Percentiles rank a stretch among this genome's conserved stretches.
phyloP scores from a whole-genome alignment of 2,797 vertebrate genomes.

The Coreius guichenoti region DNA sequence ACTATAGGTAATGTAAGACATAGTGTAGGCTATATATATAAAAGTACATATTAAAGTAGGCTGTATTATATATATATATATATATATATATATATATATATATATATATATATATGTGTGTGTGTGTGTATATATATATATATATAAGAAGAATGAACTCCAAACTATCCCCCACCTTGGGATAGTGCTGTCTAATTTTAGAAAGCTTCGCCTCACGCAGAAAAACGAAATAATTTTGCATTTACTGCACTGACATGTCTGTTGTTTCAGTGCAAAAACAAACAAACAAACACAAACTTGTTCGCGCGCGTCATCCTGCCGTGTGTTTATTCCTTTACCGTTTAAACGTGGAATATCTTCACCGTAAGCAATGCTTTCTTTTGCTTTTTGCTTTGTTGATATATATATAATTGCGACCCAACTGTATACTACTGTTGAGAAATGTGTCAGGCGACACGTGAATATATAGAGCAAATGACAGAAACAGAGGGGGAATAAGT shows the following conservation, averaged over 20 bases:
- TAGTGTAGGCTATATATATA: no score
- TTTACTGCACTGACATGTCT: constrained; percentile 56
- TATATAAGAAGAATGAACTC: not conserved
- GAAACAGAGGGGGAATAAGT: constrained; percentile 80
- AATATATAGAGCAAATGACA: constrained; percentile 80
- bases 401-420: constrained; percentile 82
- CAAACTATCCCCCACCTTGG: constrained; percentile 29
- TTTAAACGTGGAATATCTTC: constrained; percentile 62
- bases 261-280: constrained; percentile 46
- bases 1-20: not conserved
- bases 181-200: constrained; percentile 48
- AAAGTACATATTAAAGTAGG: no score
- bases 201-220: constrained; percentile 45
- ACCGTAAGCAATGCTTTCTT: constrained; percentile 54
- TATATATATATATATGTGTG: no score
- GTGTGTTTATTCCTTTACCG: constrained; percentile 61
- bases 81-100: not conserved
- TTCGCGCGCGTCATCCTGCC: constrained; percentile 48
- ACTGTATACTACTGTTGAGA: constrained; percentile 73
- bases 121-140: not conserved
- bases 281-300: constrained; percentile 45
- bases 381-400: constrained; percentile 68
- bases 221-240: constrained; percentile 54
- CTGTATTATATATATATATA: no score
- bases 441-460: constrained; percentile 79